A percentile compares a stretch with the other conserved stretches of the same genome.
These are phyloP conservation scores for Amphipyra berbera DNA, from an alignment of 2,888 invertebrate genomes.

Conservation along the genomic window DNA sequence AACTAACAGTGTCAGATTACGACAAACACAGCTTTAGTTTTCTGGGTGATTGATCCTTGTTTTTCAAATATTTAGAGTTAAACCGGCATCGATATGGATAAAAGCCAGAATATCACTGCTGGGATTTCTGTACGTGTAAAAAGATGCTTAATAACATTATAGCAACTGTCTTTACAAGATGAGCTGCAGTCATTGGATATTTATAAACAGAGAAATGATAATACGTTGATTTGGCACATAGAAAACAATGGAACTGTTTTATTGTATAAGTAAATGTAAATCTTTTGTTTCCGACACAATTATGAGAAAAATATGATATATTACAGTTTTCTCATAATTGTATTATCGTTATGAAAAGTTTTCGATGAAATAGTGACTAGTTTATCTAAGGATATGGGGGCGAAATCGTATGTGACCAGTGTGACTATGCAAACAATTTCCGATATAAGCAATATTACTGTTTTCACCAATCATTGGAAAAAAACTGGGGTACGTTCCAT, in stretches of 20 bases:
- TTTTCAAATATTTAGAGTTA: constrained; percentile 27
- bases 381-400: too few relatives aligned
- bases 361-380: too few relatives aligned
- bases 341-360: too few relatives aligned
- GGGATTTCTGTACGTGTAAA: background rate
- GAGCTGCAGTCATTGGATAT: constrained; percentile 23
- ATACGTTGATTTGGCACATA: background rate
- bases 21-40: constrained; percentile 51
- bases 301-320: too few relatives aligned
- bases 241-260: too few relatives aligned
- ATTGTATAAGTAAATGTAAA: too few relatives aligned
- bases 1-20: constrained; percentile 58
- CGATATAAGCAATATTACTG: background rate
- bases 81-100: constrained; percentile 16
- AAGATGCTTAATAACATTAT: too few relatives aligned
- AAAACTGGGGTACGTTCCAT: constrained; percentile 31
- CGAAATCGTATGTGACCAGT: too few relatives aligned
- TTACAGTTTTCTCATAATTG: too few relatives aligned
- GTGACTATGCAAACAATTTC: too few relatives aligned
- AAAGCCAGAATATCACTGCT: constrained; percentile 6
- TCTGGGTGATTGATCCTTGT: constrained; percentile 45
- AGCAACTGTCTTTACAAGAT: constrained; percentile 10
- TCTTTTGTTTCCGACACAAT: too few relatives aligned
- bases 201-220: constrained; percentile 2
- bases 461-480: constrained; percentile 26